Percentiles rank a stretch among this genome's conserved stretches.
These are phyloP conservation scores for Sceloporus undulatus DNA, from an alignment of 2,113 vertebrate species.

Conservation along the genomic window DNA sequence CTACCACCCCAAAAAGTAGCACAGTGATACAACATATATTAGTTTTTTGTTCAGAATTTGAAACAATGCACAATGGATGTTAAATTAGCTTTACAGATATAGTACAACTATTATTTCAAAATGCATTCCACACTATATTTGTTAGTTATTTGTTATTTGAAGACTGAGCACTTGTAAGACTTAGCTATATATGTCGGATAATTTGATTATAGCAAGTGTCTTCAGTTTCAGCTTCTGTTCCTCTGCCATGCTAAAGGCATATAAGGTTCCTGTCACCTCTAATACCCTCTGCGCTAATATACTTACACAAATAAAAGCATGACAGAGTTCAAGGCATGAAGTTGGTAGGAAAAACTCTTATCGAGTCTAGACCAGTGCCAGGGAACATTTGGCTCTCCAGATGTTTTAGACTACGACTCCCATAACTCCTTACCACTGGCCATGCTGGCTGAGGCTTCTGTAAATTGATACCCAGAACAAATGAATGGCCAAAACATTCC, in stretches of 20 bases:
- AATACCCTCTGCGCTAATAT: not conserved
- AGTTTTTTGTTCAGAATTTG: not conserved
- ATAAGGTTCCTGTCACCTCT: not conserved
- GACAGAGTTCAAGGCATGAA: too few species aligned
- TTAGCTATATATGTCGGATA: too few species aligned
- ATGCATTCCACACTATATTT: constrained; percentile 17
- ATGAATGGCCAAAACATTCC: too few species aligned
- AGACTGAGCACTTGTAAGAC: not conserved
- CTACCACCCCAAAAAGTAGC: not conserved
- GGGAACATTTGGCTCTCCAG: too few species aligned
- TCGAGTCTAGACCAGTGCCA: not conserved
- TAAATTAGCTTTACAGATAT: constrained; percentile 32
- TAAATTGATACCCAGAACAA: too few species aligned
- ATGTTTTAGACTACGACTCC: too few species aligned
- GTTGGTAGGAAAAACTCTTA: not conserved
- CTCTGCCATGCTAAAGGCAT: not conserved
- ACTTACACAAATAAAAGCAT: not conserved
- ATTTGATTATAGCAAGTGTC: not conserved
- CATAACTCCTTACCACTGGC: too few species aligned
- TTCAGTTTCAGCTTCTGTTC: not conserved
- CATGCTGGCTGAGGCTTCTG: too few species aligned
- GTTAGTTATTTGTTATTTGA: constrained; percentile 29
- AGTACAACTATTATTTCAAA: constrained; percentile 22
- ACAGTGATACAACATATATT: not conserved
- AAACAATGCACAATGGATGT: constrained; percentile 55